A percentile compares a stretch with the other conserved stretches of the same genome.
These are phyloP conservation scores for Thunnus thynnus DNA, from an alignment of 2,113 vertebrate species.

Conservation along the genomic window DNA sequence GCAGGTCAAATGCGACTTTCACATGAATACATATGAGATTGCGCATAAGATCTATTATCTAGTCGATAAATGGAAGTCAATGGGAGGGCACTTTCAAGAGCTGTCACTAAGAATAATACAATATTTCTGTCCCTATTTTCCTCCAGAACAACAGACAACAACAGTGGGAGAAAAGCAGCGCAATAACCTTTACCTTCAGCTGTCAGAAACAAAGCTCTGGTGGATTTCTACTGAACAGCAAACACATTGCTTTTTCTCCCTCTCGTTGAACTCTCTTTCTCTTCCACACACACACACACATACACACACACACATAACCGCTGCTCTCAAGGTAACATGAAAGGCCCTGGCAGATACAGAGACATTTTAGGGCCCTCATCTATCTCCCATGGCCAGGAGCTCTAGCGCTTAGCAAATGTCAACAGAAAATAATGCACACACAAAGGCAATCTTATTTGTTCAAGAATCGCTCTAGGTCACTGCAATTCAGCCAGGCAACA, in stretches of 20 bases:
- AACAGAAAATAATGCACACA: conserved; percentile 88
- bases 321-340: conserved; percentile 83
- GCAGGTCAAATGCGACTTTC: conserved; percentile 16
- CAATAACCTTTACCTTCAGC: conserved; percentile 80
- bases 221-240: conserved; percentile 72
- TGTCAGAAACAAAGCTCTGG: conserved; percentile 75
- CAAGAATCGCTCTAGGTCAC: conserved; percentile 87
- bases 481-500: conserved; percentile 78
- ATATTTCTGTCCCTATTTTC: conserved; percentile 48
- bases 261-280: conserved; percentile 3
- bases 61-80: conserved; percentile 27
- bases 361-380: conserved; percentile 85
- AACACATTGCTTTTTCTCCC: conserved; percentile 66
- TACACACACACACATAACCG: conserved; percentile 16
- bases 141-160: conserved; percentile 45
- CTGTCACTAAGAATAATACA: conserved; percentile 45
- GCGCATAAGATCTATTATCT: conserved; percentile 24
- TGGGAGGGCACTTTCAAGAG: conserved; percentile 53
- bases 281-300: conserved; percentile 20
- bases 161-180: conserved; percentile 45
- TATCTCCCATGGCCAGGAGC: conserved; percentile 86
- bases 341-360: conserved; percentile 82
- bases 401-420: conserved; percentile 88
- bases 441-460: conserved; percentile 89
- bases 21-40: conserved; percentile 48